A percentile compares a stretch with the other conserved stretches of the same genome.
Evolutionary conservation across 2,113 vertebrate species (phyloP).

Genomic region (Alosa alosa): DNA sequence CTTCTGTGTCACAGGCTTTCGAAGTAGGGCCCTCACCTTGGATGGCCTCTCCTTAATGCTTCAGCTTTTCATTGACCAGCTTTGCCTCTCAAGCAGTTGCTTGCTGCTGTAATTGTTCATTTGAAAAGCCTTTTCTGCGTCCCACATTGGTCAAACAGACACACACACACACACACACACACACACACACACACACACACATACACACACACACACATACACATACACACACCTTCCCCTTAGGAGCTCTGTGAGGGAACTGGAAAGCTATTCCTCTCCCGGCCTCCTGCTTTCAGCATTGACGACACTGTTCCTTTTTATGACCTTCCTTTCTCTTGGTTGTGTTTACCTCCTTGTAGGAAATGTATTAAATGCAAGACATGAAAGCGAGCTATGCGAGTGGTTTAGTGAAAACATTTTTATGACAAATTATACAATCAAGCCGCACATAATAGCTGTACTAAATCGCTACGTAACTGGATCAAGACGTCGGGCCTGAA

Average conservation of each 20-base stretch:
- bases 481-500: background rate
- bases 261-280: no score
- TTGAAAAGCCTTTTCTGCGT: constrained; percentile 61
- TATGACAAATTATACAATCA: constrained; percentile 6
- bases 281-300: no score
- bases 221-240: constrained; percentile 34
- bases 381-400: background rate
- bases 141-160: constrained; percentile 12
- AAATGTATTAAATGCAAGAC: background rate
- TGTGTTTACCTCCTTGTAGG: background rate
- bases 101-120: constrained; percentile 44
- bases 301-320: background rate
- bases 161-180: constrained; percentile 23
- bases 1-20: background rate
- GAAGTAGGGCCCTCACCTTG: background rate
- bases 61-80: constrained; percentile 41
- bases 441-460: background rate
- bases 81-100: constrained; percentile 47
- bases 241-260: background rate
- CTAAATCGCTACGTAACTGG: background rate
- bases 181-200: constrained; percentile 49
- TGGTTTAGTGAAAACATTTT: background rate
- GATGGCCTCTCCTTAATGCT: background rate
- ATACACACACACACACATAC: constrained; percentile 28
- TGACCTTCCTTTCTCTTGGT: background rate